Evolutionary conservation across 2,888 invertebrate genomes (phyloP).

Genomic region (Apamea crenata): DNA sequence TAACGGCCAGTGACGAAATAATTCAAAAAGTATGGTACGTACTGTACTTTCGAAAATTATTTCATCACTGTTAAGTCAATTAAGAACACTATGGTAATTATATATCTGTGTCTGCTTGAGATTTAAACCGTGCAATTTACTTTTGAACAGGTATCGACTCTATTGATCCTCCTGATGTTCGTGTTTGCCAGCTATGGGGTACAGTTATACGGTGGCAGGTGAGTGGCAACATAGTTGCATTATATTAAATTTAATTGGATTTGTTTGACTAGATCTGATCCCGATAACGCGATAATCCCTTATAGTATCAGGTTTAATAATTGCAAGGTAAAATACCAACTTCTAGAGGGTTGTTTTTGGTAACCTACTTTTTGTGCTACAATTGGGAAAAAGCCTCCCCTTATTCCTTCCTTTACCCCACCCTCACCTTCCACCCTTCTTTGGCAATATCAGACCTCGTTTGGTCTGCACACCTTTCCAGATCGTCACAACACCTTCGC

Average conservation of each 20-base stretch:
- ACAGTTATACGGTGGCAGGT: constrained; percentile 97
- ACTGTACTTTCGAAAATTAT: neutral
- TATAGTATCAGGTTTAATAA: neutral
- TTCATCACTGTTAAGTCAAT: neutral
- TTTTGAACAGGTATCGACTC: constrained; percentile 95
- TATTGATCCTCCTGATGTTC: constrained; percentile 99
- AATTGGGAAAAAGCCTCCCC: neutral
- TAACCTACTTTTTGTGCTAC: neutral
- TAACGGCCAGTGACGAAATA: neutral
- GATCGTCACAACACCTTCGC: neutral
- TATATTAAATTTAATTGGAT: neutral
- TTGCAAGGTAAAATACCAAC: neutral
- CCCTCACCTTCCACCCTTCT: neutral
- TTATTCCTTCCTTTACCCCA: too few species aligned
- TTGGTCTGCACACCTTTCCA: neutral
- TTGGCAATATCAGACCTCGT: neutral
- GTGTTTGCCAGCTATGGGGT: constrained; percentile 99
- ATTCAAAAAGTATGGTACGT: neutral
- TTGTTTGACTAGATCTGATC: neutral
- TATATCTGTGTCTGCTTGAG: neutral
- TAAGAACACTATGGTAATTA: neutral
- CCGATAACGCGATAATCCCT: neutral
- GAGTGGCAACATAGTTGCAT: constrained; percentile 35
- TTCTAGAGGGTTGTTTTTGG: neutral
- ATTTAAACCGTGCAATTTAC: neutral